These are phyloP conservation scores for Onthophagus taurus DNA, from an alignment of 1,140 invertebrate species.

Conservation along the genomic window DNA sequence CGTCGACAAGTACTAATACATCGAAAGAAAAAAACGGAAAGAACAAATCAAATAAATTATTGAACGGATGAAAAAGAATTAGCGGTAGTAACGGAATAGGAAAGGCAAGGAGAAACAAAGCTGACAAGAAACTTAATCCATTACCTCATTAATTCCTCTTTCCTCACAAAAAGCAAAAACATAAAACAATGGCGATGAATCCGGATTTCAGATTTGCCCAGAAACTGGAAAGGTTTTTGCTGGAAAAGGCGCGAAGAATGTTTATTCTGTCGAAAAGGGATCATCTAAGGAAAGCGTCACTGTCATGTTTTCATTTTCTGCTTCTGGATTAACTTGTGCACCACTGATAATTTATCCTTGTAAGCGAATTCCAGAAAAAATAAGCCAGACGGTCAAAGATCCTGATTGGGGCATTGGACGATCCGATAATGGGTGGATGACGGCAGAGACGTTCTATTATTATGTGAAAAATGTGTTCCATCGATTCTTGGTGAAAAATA, in stretches of 20 bases:
- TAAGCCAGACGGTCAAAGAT: neutral
- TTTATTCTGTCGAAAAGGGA: constrained; percentile 1
- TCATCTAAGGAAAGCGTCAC: neutral
- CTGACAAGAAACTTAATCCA: no score
- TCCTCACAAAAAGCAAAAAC: no score
- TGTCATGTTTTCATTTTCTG: neutral
- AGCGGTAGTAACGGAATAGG: no score
- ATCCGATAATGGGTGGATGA: constrained; percentile 36
- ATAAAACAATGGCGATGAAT: constrained; percentile 22
- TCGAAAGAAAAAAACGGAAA: no score
- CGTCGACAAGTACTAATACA: no score
- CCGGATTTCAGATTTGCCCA: constrained; percentile 16
- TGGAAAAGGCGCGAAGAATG: constrained; percentile 9
- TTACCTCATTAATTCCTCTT: no score
- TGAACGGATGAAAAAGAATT: no score
- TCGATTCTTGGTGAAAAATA: constrained; percentile 24
- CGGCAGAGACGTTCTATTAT: constrained; percentile 32
- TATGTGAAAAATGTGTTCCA: constrained; percentile 34
- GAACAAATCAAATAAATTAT: no score
- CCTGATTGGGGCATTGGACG: constrained; percentile 29
- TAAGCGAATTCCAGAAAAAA: constrained; percentile 6
- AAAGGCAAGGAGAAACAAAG: no score
- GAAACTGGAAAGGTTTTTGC: constrained; percentile 5
- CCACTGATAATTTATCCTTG: constrained; percentile 5
- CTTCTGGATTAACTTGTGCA: neutral